A percentile compares a stretch with the other conserved stretches of the same genome.
Conservation (phyloP, 2,888 invertebrate species). For the Hyles lineata region DNA sequence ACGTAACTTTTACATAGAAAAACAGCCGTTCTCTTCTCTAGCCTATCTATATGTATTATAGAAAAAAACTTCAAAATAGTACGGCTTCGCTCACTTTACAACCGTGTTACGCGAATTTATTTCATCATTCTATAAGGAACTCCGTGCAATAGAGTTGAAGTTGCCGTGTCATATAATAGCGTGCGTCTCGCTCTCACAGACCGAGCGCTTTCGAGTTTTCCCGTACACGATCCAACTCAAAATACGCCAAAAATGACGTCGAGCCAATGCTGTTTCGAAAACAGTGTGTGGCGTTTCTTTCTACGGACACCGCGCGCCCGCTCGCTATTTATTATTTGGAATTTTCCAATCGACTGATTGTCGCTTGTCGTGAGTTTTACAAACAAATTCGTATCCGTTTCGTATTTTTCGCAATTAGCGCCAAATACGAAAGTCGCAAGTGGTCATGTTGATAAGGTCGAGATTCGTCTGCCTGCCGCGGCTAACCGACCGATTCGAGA, state of each 20-base stretch:
- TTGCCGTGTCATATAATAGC: constrained; percentile 58
- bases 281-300: constrained; percentile 81
- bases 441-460: constrained; percentile 63
- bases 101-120: constrained; percentile 63
- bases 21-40: constrained; percentile 77
- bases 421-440: constrained; percentile 80
- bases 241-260: constrained; percentile 85
- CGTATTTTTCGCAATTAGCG: constrained; percentile 80
- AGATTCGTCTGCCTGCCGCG: constrained; percentile 55
- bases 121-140: constrained; percentile 62
- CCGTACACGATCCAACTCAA: constrained; percentile 83
- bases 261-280: constrained; percentile 81
- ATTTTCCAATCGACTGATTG: constrained; percentile 87
- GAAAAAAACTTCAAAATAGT: constrained; percentile 83
- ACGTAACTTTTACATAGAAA: constrained; percentile 74
- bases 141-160: constrained; percentile 66
- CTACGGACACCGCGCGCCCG: constrained; percentile 74
- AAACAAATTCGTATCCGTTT: constrained; percentile 80
- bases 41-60: constrained; percentile 70
- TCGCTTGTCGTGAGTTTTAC: constrained; percentile 78
- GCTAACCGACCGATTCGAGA: constrained; percentile 66
- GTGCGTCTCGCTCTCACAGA: constrained; percentile 71
- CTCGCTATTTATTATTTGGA: constrained; percentile 80
- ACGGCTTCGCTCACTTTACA: constrained; percentile 73
- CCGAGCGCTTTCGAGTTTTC: constrained; percentile 84